Evolutionary conservation across 2,888 invertebrate genomes (phyloP).

Genomic region (Torymus auratus): DNA sequence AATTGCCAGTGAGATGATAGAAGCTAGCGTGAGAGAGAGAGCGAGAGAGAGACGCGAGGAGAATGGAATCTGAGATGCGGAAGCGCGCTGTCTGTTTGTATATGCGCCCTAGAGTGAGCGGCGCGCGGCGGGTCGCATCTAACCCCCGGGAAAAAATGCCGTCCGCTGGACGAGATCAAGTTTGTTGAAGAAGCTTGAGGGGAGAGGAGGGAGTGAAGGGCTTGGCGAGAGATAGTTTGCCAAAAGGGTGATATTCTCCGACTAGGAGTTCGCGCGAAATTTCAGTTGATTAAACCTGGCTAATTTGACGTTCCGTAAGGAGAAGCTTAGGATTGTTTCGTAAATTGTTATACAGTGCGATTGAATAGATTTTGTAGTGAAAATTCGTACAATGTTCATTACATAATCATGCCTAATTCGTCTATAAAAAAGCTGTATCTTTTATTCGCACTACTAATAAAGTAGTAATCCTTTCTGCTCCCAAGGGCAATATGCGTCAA

Average conservation of each 20-base stretch:
- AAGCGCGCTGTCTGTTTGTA: background rate
- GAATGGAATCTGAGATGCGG: slow-evolving; percentile 17
- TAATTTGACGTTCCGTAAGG: background rate
- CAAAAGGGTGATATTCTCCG: too few species aligned
- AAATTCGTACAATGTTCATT: too few species aligned
- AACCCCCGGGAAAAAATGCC: background rate
- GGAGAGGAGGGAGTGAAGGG: too few species aligned
- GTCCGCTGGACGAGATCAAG: background rate
- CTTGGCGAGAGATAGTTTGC: too few species aligned
- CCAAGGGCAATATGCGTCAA: too few species aligned
- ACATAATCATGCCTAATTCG: too few species aligned
- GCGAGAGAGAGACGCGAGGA: slow-evolving; percentile 46
- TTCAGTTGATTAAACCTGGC: slow-evolving; percentile 26
- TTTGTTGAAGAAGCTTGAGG: slow-evolving; percentile 8
- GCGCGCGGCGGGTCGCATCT: background rate
- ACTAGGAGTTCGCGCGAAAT: background rate
- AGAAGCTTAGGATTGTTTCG: background rate
- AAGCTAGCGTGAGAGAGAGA: slow-evolving; percentile 20
- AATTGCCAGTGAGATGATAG: slow-evolving; percentile 64
- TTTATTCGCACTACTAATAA: too few species aligned
- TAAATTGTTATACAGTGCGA: too few species aligned
- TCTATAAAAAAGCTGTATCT: too few species aligned
- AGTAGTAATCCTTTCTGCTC: too few species aligned
- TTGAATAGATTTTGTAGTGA: too few species aligned
- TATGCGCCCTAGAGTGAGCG: background rate